Percentiles rank a stretch among this genome's conserved stretches.
These are phyloP conservation scores for Ceratosolen fusciceps DNA, from an alignment of 1,140 invertebrate species.

Conservation along the genomic window DNA sequence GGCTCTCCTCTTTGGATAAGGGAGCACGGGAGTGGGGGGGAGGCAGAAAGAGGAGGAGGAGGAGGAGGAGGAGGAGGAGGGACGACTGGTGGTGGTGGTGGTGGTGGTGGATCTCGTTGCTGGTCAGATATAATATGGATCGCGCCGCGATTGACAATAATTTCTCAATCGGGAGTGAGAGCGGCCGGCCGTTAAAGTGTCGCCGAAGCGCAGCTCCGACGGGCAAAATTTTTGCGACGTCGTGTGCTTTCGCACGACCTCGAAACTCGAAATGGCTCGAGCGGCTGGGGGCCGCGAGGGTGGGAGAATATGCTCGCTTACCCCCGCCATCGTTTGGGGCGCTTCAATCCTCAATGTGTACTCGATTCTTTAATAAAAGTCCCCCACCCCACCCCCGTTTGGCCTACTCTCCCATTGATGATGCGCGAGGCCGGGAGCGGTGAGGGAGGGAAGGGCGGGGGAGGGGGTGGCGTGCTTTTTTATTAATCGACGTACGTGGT, in stretches of 20 bases:
- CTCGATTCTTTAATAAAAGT: not conserved
- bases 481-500: no score
- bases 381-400: not conserved
- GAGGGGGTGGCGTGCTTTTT: no score
- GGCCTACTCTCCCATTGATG: not conserved
- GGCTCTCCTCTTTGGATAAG: not conserved
- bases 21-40: not conserved
- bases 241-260: not conserved
- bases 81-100: no score
- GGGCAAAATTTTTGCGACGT: not conserved
- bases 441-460: not conserved
- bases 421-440: not conserved
- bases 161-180: no score
- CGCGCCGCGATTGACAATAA: no score
- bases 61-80: no score
- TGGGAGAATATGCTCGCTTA: not conserved
- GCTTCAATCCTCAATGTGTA: not conserved
- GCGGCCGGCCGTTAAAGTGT: no score
- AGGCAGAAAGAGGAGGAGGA: no score
- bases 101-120: no score
- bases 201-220: not conserved
- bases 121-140: no score
- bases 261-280: slow-evolving; percentile 5
- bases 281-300: not conserved
- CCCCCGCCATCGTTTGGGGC: not conserved